Percentiles rank a stretch among this genome's conserved stretches.
These are phyloP conservation scores for Cricetomys ansorgei DNA, from an alignment of 2,113 vertebrate species.

Conservation along the genomic window DNA sequence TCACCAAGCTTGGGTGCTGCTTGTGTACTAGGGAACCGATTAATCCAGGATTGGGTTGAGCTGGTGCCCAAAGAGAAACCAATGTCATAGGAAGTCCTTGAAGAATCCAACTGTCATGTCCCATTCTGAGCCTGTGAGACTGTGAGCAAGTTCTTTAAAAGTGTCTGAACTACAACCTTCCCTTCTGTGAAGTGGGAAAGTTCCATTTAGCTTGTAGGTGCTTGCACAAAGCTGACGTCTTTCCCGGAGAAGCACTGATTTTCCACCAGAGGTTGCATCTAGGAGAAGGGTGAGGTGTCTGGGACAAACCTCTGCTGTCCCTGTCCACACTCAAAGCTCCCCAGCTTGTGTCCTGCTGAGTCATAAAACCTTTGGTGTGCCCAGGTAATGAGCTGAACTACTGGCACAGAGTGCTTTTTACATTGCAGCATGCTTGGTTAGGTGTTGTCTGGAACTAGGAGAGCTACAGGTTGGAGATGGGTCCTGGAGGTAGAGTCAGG, in stretches of 20 bases:
- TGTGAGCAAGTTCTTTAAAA: neutral
- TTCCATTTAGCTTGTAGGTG: neutral
- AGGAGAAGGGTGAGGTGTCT: neutral
- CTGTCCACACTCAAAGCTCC: neutral
- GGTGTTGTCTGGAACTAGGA: neutral
- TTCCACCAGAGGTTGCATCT: neutral
- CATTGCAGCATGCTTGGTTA: neutral
- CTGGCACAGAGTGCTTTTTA: neutral
- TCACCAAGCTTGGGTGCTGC: neutral
- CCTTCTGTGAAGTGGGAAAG: neutral
- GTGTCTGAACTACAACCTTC: neutral
- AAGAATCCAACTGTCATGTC: neutral
- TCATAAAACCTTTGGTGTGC: neutral
- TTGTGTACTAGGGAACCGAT: too few species aligned
- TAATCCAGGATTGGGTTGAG: fast-evolving
- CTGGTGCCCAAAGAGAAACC: neutral
- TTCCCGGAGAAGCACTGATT: neutral
- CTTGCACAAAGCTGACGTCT: neutral
- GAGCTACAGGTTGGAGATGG: neutral
- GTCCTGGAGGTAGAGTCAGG: neutral
- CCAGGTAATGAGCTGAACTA: neutral
- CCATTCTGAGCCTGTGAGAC: neutral
- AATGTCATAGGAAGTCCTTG: neutral
- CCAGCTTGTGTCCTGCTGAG: neutral
- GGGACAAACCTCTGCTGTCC: neutral